phyloP scores from a whole-genome alignment of 2,888 invertebrate genomes.

The Kryphioiulus occultus region DNA sequence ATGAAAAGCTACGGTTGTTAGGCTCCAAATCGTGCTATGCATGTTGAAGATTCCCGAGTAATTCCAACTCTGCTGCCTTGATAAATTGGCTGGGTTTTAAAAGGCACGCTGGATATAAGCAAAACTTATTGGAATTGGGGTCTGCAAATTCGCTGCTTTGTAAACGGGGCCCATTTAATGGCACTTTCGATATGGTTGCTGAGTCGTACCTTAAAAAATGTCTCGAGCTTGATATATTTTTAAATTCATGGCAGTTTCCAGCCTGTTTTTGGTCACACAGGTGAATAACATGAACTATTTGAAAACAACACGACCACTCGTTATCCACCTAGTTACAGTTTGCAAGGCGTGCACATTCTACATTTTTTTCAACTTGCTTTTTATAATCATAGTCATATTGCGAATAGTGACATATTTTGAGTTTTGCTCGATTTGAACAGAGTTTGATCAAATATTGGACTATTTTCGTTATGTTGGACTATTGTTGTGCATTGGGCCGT shows the following conservation, averaged over 20 bases:
- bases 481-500: too few relatives aligned
- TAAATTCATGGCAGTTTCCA: neutral
- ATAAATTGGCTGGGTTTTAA: conserved; percentile 4
- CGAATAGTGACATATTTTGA: neutral
- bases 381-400: too few relatives aligned
- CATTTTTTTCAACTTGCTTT: too few relatives aligned
- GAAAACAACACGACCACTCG: neutral
- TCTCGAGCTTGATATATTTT: neutral
- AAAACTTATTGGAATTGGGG: neutral
- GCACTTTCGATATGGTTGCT: neutral
- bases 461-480: too few relatives aligned
- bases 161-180: neutral
- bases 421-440: neutral
- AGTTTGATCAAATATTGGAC: too few relatives aligned
- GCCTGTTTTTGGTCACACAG: neutral
- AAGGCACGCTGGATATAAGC: neutral
- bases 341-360: neutral
- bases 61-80: conserved; percentile 8
- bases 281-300: neutral
- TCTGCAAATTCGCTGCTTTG: neutral
- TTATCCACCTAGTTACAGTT: neutral
- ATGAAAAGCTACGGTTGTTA: conserved; percentile 38
- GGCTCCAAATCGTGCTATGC: conserved; percentile 9
- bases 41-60: conserved; percentile 34
- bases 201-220: neutral